Evolutionary conservation across 2,113 vertebrate genomes (phyloP), one percentile per base, ranked within the genome.

Genomic region (Seriola aureovittata): DNA sequence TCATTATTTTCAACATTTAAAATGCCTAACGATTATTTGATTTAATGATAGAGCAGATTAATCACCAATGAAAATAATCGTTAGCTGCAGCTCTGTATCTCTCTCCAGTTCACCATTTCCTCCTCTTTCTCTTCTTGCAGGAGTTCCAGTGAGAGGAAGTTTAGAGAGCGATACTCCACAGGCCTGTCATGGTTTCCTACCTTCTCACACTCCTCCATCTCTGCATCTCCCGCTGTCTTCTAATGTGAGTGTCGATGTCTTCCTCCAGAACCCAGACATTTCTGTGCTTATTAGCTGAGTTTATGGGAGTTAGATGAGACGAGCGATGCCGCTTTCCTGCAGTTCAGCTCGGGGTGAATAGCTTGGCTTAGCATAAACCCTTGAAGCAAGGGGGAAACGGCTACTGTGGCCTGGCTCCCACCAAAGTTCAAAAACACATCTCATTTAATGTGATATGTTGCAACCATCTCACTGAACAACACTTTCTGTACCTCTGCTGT

Each of bases 171-270:
- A 77, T 50, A 23, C 74, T 85, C 78, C 73, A 58, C 76, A 52
- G 54, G 46, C 76, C 81, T 59, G 85, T 69, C 85, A 87, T 91
- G 88, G 42, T 81, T 76, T 80, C 84, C 84, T 64, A 67, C 72
- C 71, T 55, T n/a, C 58, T 57, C 79, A 46, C 71, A 40, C 81
- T 82, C 65, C 59, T 87, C 72, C 77, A 32, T 55, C 80, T 78
- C 73, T 78, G 82, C 68, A 19, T 75, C 76, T 85, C 88, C 90
- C 1, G 58, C 90, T 81, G 87, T 88, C 85, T 82, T 88, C 80
- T 93, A 89, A 94, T 91, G 93, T 94, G 75, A 78, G 87, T 80
- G n/a, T 25, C 34, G 23, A 10, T 77, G 52, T 62, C 29, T 1
- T 36, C 32, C 32, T 3, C 66, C 12, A 23, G 40, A 54, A 42